Conservation (phyloP, 2,113 vertebrate species). For the Oncorhynchus nerka region DNA sequence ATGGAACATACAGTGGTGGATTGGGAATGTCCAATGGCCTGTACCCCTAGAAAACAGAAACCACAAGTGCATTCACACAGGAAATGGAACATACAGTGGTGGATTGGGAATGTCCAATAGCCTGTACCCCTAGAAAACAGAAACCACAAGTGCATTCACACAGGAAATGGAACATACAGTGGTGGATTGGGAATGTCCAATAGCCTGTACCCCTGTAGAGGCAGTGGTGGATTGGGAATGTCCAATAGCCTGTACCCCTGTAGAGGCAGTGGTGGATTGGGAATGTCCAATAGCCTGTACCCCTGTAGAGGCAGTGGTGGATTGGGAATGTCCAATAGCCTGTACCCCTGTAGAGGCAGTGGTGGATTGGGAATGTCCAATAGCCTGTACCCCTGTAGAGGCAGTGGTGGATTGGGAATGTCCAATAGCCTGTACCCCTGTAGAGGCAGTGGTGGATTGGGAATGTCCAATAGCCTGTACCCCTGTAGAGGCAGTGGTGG, state of each 20-base stretch:
- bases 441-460: constrained; percentile 36
- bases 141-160: too few relatives aligned
- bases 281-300: not conserved
- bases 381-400: not conserved
- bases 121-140: too few relatives aligned
- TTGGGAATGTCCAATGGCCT: constrained; percentile 10
- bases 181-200: constrained; percentile 23
- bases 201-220: not conserved
- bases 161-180: constrained; percentile 60
- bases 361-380: constrained; percentile 23
- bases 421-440: not conserved
- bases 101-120: too few relatives aligned
- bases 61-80: too few relatives aligned
- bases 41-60: too few relatives aligned
- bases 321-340: constrained; percentile 12
- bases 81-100: too few relatives aligned
- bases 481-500: constrained; percentile 35
- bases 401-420: constrained; percentile 32
- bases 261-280: constrained; percentile 36
- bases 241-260: not conserved
- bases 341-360: constrained; percentile 17
- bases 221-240: constrained; percentile 32
- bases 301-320: constrained; percentile 35
- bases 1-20: constrained; percentile 53
- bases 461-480: not conserved